Conservation (phyloP, 2,113 vertebrate species). For the Laterallus jamaicensis region DNA sequence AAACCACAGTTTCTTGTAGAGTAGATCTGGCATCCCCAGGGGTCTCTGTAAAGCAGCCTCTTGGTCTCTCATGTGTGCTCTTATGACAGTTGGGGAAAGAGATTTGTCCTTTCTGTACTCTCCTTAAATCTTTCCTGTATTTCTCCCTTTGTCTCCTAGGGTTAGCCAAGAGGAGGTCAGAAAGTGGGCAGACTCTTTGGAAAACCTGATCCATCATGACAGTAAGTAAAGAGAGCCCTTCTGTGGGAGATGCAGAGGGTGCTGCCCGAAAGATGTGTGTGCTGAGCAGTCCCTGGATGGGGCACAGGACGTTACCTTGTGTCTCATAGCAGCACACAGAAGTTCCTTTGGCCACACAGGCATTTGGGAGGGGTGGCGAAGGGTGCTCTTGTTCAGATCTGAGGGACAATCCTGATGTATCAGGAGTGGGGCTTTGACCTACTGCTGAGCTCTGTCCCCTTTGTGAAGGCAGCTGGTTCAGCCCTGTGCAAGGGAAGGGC, state of each 20-base stretch:
- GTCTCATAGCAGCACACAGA: neutral
- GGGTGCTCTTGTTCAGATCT: neutral
- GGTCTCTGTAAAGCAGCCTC: neutral
- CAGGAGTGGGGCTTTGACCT: neutral
- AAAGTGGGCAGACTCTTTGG: conserved; percentile 91
- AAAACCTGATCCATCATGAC: conserved; percentile 84
- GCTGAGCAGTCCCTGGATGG: neutral
- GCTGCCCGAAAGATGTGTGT: neutral
- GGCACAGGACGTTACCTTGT: accelerated
- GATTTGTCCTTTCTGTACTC: neutral
- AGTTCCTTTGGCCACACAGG: neutral
- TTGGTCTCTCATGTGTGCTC: neutral
- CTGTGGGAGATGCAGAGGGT: neutral
- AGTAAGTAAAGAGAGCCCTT: conserved; percentile 76
- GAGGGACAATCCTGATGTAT: neutral
- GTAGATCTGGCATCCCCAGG: neutral
- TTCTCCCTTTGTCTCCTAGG: conserved; percentile 64
- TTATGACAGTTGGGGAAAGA: neutral
- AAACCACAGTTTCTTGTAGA: neutral
- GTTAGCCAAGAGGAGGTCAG: conserved; percentile 79
- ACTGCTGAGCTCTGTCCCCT: neutral
- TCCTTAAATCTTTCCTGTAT: neutral
- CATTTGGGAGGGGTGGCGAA: neutral
- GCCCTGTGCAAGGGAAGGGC: neutral
- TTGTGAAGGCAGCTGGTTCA: neutral